A percentile compares a stretch with the other conserved stretches of the same genome.
Conservation (phyloP, 2,113 vertebrate species). For the Oostethus manadensis region DNA sequence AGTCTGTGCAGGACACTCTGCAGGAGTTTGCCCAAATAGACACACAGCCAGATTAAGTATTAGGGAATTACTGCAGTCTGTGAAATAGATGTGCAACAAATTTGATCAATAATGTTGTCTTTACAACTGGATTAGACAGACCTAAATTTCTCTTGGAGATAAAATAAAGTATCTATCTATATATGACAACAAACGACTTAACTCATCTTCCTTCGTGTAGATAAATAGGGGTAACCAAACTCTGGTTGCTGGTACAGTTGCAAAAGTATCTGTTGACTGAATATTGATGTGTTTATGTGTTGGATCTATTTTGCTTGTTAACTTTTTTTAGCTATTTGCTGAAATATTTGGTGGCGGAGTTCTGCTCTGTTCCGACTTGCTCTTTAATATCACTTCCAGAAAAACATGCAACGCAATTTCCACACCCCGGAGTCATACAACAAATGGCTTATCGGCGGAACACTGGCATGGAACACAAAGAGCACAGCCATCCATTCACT, state of each 20-base stretch:
- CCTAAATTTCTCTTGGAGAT: too few species aligned
- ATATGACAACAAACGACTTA: background rate
- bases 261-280: too few species aligned
- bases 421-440: slow-evolving; percentile 1
- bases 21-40: background rate
- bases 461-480: slow-evolving; percentile 13
- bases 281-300: too few species aligned
- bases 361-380: slow-evolving; percentile 42
- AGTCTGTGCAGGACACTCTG: slow-evolving; percentile 14
- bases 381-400: slow-evolving; percentile 34
- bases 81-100: too few species aligned
- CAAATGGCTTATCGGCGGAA: background rate
- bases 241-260: too few species aligned
- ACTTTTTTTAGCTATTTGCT: slow-evolving; percentile 52
- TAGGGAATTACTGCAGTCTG: too few species aligned
- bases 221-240: slow-evolving; percentile 31
- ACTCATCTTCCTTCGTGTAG: slow-evolving; percentile 3
- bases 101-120: background rate
- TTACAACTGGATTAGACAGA: too few species aligned
- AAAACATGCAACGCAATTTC: slow-evolving; percentile 6
- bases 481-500: slow-evolving; percentile 6
- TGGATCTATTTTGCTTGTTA: too few species aligned
- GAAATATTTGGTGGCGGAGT: slow-evolving; percentile 20
- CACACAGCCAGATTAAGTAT: background rate
- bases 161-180: too few species aligned